phyloP scores from a whole-genome alignment of 2,888 invertebrate genomes.

The Ichneumoninae sp. region DNA sequence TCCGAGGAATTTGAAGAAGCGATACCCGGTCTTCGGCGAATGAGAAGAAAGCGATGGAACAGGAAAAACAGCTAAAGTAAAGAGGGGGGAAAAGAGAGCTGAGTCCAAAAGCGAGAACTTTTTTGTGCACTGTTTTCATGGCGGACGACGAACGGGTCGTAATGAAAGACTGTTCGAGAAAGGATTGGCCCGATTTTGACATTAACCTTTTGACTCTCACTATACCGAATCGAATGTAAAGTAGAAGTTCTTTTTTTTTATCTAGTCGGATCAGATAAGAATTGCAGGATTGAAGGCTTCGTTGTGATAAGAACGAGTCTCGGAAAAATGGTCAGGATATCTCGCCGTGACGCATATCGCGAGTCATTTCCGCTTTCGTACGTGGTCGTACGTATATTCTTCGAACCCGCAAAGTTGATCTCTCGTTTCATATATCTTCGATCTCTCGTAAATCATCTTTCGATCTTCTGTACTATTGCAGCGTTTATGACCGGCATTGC shows the following conservation, averaged over 20 bases:
- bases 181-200: not conserved
- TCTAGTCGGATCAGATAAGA: not conserved
- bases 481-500: slow-evolving; percentile 22
- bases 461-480: slow-evolving; percentile 24
- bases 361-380: slow-evolving; percentile 36
- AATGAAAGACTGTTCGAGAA: slow-evolving; percentile 17
- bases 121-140: slow-evolving; percentile 14
- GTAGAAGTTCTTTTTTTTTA: not conserved
- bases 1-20: slow-evolving; percentile 1
- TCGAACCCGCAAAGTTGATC: slow-evolving; percentile 19
- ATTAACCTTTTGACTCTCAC: not conserved
- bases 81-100: not conserved
- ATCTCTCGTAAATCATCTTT: slow-evolving; percentile 48
- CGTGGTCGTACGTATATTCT: slow-evolving; percentile 14
- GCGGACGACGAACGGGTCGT: slow-evolving; percentile 31
- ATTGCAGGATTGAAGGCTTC: slow-evolving; percentile 5
- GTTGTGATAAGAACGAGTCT: slow-evolving; percentile 24
- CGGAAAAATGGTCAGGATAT: slow-evolving; percentile 41
- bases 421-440: slow-evolving; percentile 44
- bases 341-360: slow-evolving; percentile 1
- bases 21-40: not conserved
- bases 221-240: not conserved
- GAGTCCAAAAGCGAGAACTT: not conserved
- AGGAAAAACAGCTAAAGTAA: slow-evolving; percentile 20
- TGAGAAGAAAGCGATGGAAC: slow-evolving; percentile 3